Percentiles rank a stretch among this genome's conserved stretches.
phyloP scores from a whole-genome alignment of 2,888 invertebrate genomes.

The Ischnus inquisitorius region DNA sequence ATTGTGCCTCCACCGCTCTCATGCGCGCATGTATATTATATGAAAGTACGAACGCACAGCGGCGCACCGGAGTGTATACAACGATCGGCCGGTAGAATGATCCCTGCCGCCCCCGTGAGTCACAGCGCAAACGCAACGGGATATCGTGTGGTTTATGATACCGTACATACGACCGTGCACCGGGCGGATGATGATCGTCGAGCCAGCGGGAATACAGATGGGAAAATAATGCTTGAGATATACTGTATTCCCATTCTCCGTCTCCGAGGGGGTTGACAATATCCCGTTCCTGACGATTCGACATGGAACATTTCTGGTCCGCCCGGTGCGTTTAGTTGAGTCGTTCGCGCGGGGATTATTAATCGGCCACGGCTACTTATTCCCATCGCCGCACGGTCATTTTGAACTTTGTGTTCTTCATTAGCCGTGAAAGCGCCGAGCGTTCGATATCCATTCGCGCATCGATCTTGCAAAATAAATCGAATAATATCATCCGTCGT shows the following conservation, averaged over 20 bases:
- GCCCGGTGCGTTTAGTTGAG: slow-evolving; percentile 80
- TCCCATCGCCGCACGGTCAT: slow-evolving; percentile 36
- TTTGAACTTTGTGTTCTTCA: neutral
- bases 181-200: slow-evolving; percentile 69
- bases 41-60: slow-evolving; percentile 27
- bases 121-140: slow-evolving; percentile 67
- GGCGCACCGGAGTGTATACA: neutral
- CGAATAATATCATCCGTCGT: neutral
- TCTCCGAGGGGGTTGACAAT: slow-evolving; percentile 51
- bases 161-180: slow-evolving; percentile 57
- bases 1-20: slow-evolving; percentile 37
- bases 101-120: slow-evolving; percentile 43
- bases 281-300: slow-evolving; percentile 74
- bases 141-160: slow-evolving; percentile 76
- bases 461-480: neutral
- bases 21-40: slow-evolving; percentile 38
- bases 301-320: slow-evolving; percentile 78
- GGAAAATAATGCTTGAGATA: slow-evolving; percentile 73
- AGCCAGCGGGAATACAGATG: slow-evolving; percentile 76
- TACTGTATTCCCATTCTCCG: slow-evolving; percentile 32
- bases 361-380: slow-evolving; percentile 66
- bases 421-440: neutral
- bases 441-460: too few species aligned
- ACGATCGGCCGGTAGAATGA: slow-evolving; percentile 44
- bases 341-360: slow-evolving; percentile 81